Conservation (phyloP, 2,797 vertebrate genomes). For the Mormyrops boulengeri region DNA sequence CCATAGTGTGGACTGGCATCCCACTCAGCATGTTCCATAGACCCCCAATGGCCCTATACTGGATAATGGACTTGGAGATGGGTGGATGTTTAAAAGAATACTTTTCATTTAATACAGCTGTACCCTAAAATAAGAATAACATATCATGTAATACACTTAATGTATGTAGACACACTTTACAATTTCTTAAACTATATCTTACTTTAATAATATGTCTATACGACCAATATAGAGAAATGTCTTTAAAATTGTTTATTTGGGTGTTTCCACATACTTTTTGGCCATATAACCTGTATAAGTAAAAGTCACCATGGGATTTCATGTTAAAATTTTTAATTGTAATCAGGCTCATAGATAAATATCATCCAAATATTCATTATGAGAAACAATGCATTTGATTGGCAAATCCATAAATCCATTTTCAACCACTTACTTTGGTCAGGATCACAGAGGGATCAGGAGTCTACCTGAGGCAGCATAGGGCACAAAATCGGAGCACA, state of each 20-base stretch:
- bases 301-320: neutral
- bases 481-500: neutral
- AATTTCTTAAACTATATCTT: neutral
- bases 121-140: neutral
- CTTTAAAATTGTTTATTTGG: neutral
- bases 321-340: neutral
- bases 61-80: neutral
- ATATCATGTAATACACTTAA: neutral
- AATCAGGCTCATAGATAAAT: neutral
- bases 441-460: neutral
- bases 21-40: neutral
- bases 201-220: neutral
- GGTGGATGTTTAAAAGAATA: neutral
- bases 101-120: neutral
- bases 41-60: neutral
- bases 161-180: neutral
- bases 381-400: neutral
- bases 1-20: neutral
- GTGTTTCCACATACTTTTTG: neutral
- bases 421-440: neutral
- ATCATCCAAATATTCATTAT: neutral
- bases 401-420: neutral
- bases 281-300: neutral
- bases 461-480: neutral
- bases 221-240: neutral